Evolutionary conservation across 2,888 invertebrate species (phyloP).

Genomic region (Drosophila tanythrix): DNA sequence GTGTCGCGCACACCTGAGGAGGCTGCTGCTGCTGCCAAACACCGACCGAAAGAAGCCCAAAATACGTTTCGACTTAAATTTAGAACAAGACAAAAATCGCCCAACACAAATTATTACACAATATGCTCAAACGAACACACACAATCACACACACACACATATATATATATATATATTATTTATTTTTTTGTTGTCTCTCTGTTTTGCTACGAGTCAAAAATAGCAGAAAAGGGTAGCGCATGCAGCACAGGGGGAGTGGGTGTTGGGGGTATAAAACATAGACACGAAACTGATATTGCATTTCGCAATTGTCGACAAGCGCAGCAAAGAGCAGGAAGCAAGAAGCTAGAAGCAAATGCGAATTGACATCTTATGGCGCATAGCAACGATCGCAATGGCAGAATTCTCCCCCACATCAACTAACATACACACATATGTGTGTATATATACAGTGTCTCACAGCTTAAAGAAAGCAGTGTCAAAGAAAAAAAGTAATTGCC

Average conservation of each 20-base stretch:
- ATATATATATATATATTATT: constrained; percentile 9
- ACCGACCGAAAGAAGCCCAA: constrained; percentile 30
- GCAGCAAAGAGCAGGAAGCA: not conserved
- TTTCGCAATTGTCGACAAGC: constrained; percentile 37
- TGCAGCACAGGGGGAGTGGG: not conserved
- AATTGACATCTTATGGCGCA: constrained; percentile 13
- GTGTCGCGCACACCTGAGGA: constrained; percentile 44
- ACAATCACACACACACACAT: not conserved
- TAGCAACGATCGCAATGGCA: not conserved
- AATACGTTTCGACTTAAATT: constrained; percentile 56
- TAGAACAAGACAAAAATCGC: constrained; percentile 58
- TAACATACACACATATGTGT: not conserved
- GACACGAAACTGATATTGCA: constrained; percentile 49
- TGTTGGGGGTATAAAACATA: not conserved
- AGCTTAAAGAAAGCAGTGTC: too few relatives aligned
- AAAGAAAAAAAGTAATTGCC: too few relatives aligned
- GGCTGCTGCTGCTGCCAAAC: constrained; percentile 44
- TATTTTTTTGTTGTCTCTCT: constrained; percentile 20
- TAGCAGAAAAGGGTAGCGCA: constrained; percentile 37
- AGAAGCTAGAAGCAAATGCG: not conserved
- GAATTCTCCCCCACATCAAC: not conserved
- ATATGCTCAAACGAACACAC: constrained; percentile 51
- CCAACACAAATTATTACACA: constrained; percentile 66
- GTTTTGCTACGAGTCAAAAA: constrained; percentile 54
- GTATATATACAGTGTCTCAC: too few relatives aligned